These are phyloP conservation scores for Drosophila mimica DNA, from an alignment of 2,888 invertebrate genomes.

Conservation along the genomic window DNA sequence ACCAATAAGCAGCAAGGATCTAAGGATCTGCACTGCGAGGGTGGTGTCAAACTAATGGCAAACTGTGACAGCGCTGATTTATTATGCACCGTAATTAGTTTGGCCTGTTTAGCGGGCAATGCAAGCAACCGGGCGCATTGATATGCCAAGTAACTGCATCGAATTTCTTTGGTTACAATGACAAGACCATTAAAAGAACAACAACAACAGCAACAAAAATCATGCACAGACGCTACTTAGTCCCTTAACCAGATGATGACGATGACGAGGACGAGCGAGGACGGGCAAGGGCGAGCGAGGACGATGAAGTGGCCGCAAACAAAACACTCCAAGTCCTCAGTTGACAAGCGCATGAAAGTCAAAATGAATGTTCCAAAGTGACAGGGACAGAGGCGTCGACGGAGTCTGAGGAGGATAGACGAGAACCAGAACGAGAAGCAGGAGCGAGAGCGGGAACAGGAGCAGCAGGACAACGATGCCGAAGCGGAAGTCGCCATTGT, in stretches of 20 bases:
- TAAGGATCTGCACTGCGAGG: slow-evolving; percentile 11
- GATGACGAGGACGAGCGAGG: slow-evolving; percentile 16
- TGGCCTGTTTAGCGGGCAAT: slow-evolving; percentile 70
- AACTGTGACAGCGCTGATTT: slow-evolving; percentile 77
- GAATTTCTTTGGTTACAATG: slow-evolving; percentile 55
- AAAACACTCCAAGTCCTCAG: slow-evolving; percentile 63
- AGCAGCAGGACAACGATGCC: slow-evolving; percentile 20
- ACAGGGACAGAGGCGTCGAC: slow-evolving; percentile 37
- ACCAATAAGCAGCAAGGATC: slow-evolving; percentile 36
- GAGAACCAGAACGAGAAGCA: neutral
- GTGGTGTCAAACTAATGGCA: slow-evolving; percentile 69
- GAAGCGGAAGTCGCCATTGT: slow-evolving; percentile 57
- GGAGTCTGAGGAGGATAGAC: slow-evolving; percentile 1
- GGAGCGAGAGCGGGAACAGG: slow-evolving; percentile 2
- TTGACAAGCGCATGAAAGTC: slow-evolving; percentile 69
- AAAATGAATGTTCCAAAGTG: slow-evolving; percentile 68
- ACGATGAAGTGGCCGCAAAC: slow-evolving; percentile 60
- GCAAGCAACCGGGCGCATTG: slow-evolving; percentile 28
- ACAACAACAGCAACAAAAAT: slow-evolving; percentile 11
- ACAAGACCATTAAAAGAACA: slow-evolving; percentile 39
- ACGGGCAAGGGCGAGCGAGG: neutral
- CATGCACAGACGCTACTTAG: slow-evolving; percentile 19
- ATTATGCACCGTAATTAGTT: slow-evolving; percentile 77
- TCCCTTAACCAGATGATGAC: slow-evolving; percentile 25
- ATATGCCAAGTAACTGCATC: slow-evolving; percentile 63